Conservation (phyloP, 1,140 invertebrate species). For the Berghia stephanieae region DNA sequence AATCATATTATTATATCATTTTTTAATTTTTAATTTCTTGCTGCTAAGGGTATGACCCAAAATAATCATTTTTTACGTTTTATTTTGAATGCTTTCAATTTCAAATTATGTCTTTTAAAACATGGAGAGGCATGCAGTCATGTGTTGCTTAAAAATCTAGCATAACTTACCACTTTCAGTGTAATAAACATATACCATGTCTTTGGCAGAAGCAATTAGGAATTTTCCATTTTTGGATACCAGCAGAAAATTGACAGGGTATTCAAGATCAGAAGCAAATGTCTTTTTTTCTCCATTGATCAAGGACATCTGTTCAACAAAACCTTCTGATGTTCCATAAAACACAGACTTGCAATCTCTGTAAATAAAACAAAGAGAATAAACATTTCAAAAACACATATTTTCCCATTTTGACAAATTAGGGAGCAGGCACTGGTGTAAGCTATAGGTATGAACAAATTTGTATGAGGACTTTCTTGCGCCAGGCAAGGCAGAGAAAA, state of each 20-base stretch:
- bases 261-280: slow-evolving; percentile 10
- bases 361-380: slow-evolving; percentile 2
- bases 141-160: too few relatives aligned
- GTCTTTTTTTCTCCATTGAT: neutral
- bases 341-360: slow-evolving; percentile 26
- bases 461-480: too few relatives aligned
- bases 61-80: too few relatives aligned
- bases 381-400: neutral
- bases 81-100: too few relatives aligned
- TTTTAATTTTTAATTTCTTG: too few relatives aligned
- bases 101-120: too few relatives aligned
- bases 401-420: neutral
- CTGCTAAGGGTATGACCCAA: too few relatives aligned
- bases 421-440: too few relatives aligned
- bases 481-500: too few relatives aligned
- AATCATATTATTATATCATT: too few relatives aligned
- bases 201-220: slow-evolving; percentile 25
- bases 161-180: slow-evolving; percentile 6
- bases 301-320: neutral
- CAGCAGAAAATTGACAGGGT: slow-evolving; percentile 29
- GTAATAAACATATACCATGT: slow-evolving; percentile 25
- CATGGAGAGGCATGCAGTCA: too few relatives aligned
- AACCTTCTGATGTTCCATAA: slow-evolving; percentile 32
- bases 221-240: slow-evolving; percentile 31
- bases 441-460: too few relatives aligned